Evolutionary conservation across 2,113 vertebrate genomes (phyloP).

Genomic region (Oreamnos americanus): DNA sequence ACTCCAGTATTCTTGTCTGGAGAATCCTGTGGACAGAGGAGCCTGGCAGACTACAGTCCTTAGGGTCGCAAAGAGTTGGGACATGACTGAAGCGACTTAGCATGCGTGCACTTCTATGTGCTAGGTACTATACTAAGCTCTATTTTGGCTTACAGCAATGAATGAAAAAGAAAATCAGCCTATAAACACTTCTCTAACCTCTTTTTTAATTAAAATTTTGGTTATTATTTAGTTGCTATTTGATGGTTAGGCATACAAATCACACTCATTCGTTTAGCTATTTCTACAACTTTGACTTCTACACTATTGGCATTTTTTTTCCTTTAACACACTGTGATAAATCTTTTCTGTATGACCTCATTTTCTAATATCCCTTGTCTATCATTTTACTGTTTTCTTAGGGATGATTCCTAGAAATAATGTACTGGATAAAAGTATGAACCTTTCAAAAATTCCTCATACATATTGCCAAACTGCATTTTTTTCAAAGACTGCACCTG

Average conservation of each 20-base stretch:
- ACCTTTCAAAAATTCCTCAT: neutral
- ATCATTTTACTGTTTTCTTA: neutral
- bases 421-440: neutral
- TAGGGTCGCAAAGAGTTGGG: neutral
- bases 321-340: neutral
- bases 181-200: neutral
- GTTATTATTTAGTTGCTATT: neutral
- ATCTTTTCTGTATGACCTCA: neutral
- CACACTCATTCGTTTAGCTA: neutral
- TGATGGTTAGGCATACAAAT: neutral
- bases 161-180: neutral
- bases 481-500: neutral
- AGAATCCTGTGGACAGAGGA: neutral
- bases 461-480: neutral
- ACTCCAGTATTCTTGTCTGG: neutral
- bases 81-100: neutral
- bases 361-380: neutral
- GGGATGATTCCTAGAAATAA: neutral
- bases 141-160: neutral
- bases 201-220: neutral
- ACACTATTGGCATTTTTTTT: neutral
- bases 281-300: neutral
- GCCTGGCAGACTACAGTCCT: neutral
- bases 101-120: neutral
- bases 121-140: neutral